Conservation (phyloP, 1,140 invertebrate genomes). For the Sinella curviseta region DNA sequence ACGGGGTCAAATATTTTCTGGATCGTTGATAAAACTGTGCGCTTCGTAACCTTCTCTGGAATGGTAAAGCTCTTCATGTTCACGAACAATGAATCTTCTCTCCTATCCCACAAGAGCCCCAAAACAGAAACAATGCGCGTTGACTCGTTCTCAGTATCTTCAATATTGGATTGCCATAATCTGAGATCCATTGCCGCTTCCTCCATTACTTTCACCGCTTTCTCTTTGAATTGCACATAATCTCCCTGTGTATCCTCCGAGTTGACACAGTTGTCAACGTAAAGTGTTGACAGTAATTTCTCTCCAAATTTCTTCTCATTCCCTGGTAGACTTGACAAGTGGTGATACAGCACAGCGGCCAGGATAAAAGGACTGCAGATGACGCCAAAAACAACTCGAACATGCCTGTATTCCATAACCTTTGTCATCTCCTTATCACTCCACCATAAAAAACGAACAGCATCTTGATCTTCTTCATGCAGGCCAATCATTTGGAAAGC, state of each 20-base stretch:
- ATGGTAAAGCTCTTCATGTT: not conserved
- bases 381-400: slow-evolving; percentile 43
- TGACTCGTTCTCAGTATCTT: not conserved
- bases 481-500: slow-evolving; percentile 10
- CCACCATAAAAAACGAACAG: slow-evolving; percentile 41
- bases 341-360: slow-evolving; percentile 34
- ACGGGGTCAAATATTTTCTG: slow-evolving; percentile 30
- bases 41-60: slow-evolving; percentile 28
- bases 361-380: slow-evolving; percentile 40
- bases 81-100: not conserved
- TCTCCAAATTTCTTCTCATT: not conserved
- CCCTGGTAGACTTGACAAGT: slow-evolving; percentile 2
- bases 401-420: slow-evolving; percentile 32
- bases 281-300: slow-evolving; percentile 22
- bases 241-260: slow-evolving; percentile 16
- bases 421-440: slow-evolving; percentile 9
- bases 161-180: slow-evolving; percentile 20
- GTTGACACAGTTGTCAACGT: slow-evolving; percentile 31
- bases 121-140: not conserved
- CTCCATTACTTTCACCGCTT: slow-evolving; percentile 19
- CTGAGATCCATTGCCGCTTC: slow-evolving; percentile 38
- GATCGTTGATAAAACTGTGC: slow-evolving; percentile 37
- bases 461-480: not conserved
- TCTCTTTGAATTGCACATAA: slow-evolving; percentile 25
- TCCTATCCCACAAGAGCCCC: not conserved